Percentiles rank a stretch among this genome's conserved stretches.
phyloP scores from a whole-genome alignment of 2,888 invertebrate genomes.

The Agrotis puta region DNA sequence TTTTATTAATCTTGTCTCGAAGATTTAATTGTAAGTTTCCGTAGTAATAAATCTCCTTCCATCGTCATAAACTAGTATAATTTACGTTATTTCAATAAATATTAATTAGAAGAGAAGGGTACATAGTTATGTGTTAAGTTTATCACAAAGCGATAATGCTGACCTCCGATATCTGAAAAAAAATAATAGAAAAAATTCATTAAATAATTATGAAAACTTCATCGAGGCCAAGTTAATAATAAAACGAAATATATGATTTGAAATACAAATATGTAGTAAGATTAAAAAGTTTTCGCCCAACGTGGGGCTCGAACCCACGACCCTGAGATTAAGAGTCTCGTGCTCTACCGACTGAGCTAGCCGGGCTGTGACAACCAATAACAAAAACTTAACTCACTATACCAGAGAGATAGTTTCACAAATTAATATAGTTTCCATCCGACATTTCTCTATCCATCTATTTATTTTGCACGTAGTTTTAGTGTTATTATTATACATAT shows the following conservation, averaged over 20 bases:
- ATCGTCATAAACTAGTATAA: slow-evolving; percentile 5
- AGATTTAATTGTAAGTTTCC: slow-evolving; percentile 6
- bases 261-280: too few species aligned
- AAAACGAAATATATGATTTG: too few species aligned
- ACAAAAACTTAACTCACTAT: background rate
- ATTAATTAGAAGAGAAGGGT: too few species aligned
- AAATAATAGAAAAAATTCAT: background rate
- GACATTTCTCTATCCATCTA: too few species aligned
- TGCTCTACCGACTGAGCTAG: slow-evolving; percentile 90
- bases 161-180: background rate
- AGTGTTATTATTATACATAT: too few species aligned
- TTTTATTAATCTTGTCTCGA: slow-evolving; percentile 1
- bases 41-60: slow-evolving; percentile 13
- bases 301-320: slow-evolving; percentile 92
- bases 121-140: background rate
- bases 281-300: slow-evolving; percentile 81
- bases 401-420: background rate
- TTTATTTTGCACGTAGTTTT: too few species aligned
- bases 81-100: background rate
- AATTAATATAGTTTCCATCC: too few species aligned
- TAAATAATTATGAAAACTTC: too few species aligned
- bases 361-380: slow-evolving; percentile 74
- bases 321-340: slow-evolving; percentile 92
- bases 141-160: slow-evolving; percentile 1
- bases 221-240: too few species aligned